These are phyloP conservation scores for Idris sp. DNA, from an alignment of 1,140 invertebrate species.

Conservation along the genomic window DNA sequence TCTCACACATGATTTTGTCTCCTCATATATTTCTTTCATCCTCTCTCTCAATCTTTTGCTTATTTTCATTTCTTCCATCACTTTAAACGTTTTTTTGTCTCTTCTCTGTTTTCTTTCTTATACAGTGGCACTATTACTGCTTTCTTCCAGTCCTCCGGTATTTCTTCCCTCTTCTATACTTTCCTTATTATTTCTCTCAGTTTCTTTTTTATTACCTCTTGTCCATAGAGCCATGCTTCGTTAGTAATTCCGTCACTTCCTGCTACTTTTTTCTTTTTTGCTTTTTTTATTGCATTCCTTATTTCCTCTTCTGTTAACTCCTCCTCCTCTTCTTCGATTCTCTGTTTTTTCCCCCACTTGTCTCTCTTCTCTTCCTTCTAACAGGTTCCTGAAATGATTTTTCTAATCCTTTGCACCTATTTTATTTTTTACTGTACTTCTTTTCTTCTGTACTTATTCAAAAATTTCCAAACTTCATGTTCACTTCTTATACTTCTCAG, in stretches of 20 bases:
- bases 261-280: not conserved
- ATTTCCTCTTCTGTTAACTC: not conserved
- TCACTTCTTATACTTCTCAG: not conserved
- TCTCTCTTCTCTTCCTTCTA: constrained; percentile 2
- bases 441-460: not conserved
- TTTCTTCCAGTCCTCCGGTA: no score
- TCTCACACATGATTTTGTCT: no score
- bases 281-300: not conserved
- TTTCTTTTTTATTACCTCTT: no score
- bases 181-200: no score
- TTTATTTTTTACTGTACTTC: not conserved
- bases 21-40: no score
- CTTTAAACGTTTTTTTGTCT: no score
- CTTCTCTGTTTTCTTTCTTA: no score
- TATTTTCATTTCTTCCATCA: no score
- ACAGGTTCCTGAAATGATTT: not conserved
- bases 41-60: no score
- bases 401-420: not conserved
- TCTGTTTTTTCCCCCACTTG: not conserved
- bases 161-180: no score
- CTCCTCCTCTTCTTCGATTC: not conserved
- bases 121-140: no score
- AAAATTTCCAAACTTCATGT: not conserved
- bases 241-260: not conserved
- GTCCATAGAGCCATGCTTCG: no score